phyloP scores from a whole-genome alignment of 2,113 vertebrate species.

The Oryzias celebensis region DNA sequence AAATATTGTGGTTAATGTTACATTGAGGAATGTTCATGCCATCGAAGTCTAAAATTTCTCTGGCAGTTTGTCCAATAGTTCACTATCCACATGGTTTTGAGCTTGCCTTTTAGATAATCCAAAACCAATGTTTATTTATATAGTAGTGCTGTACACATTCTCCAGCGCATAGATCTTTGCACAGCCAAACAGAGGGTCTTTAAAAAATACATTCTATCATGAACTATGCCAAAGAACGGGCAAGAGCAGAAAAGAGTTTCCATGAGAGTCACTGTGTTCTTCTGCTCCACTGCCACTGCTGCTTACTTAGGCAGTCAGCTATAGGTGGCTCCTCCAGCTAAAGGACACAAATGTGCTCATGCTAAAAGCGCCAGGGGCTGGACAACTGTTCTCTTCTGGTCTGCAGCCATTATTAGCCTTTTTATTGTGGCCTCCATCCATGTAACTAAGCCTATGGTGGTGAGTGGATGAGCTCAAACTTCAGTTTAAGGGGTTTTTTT shows the following conservation, averaged over 20 bases:
- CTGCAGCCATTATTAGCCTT: slow-evolving; percentile 51
- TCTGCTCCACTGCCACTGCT: slow-evolving; percentile 61
- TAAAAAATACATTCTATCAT: slow-evolving; percentile 37
- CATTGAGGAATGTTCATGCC: too few relatives aligned
- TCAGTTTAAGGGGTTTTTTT: slow-evolving; percentile 35
- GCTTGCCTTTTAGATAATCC: slow-evolving; percentile 23
- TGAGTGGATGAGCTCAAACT: slow-evolving; percentile 38
- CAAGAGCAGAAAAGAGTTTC: slow-evolving; percentile 45
- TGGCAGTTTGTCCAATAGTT: neutral
- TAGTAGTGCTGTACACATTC: slow-evolving; percentile 7
- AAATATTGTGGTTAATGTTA: too few relatives aligned
- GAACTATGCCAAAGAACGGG: slow-evolving; percentile 32
- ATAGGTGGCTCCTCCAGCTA: slow-evolving; percentile 66
- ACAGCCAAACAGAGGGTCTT: slow-evolving; percentile 31
- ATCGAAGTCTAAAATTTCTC: neutral
- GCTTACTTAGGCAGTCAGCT: slow-evolving; percentile 62
- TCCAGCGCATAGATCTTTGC: slow-evolving; percentile 15
- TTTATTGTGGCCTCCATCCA: slow-evolving; percentile 40
- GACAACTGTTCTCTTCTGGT: slow-evolving; percentile 68
- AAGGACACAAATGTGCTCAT: slow-evolving; percentile 60
- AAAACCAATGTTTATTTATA: neutral
- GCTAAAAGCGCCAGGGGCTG: slow-evolving; percentile 59
- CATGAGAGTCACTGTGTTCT: slow-evolving; percentile 54
- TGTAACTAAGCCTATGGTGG: slow-evolving; percentile 26
- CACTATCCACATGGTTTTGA: slow-evolving; percentile 17